Percentiles rank a stretch among this genome's conserved stretches.
phyloP scores from a whole-genome alignment of 2,113 vertebrate genomes.

The Meriones unguiculatus region DNA sequence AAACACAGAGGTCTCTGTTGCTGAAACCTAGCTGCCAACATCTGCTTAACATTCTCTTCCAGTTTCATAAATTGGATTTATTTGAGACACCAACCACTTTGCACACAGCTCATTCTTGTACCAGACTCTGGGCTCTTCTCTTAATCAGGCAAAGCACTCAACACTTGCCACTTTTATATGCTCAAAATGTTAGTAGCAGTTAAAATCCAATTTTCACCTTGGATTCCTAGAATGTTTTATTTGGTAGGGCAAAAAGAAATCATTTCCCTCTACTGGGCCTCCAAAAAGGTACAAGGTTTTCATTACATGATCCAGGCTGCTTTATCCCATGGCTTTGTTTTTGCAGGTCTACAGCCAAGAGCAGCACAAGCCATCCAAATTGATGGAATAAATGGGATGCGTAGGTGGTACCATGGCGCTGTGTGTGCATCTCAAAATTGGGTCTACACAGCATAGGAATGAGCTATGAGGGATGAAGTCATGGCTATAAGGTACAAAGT shows the following conservation, averaged over 20 bases:
- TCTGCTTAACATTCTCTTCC: slow-evolving; percentile 36
- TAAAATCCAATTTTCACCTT: slow-evolving; percentile 69
- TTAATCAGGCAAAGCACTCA: slow-evolving; percentile 57
- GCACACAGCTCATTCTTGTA: neutral
- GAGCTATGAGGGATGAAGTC: slow-evolving; percentile 3
- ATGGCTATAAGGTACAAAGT: neutral
- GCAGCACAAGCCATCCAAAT: slow-evolving; percentile 64
- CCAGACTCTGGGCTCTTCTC: neutral
- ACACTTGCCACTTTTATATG: slow-evolving; percentile 57
- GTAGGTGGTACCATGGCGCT: slow-evolving; percentile 58
- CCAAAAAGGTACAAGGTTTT: slow-evolving; percentile 75
- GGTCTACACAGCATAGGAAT: neutral
- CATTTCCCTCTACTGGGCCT: slow-evolving; percentile 53
- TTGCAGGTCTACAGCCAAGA: slow-evolving; percentile 71
- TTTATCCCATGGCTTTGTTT: slow-evolving; percentile 72
- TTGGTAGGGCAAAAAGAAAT: slow-evolving; percentile 74
- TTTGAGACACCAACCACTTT: neutral
- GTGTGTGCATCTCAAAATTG: slow-evolving; percentile 8
- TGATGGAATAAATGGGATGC: slow-evolving; percentile 43
- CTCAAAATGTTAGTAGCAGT: slow-evolving; percentile 54
- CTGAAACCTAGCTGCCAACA: neutral
- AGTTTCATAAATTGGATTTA: neutral
- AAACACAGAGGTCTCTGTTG: neutral
- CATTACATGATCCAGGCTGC: slow-evolving; percentile 67
- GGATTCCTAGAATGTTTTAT: slow-evolving; percentile 77